phyloP scores from a whole-genome alignment of 2,113 vertebrate genomes.

The Saimiri boliviensis region DNA sequence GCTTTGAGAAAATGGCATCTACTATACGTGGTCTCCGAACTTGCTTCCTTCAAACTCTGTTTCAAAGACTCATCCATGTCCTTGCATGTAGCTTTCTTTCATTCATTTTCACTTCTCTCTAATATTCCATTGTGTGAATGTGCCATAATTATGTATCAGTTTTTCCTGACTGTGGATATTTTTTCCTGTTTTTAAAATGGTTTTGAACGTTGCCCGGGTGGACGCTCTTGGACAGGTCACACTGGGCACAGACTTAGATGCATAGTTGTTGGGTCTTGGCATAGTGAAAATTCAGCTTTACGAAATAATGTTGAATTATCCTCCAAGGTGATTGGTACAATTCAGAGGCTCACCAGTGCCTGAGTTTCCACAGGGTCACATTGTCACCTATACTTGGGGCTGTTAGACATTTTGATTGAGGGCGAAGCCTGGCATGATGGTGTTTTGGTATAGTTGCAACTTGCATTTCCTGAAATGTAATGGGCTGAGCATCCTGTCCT shows the following conservation, averaged over 20 bases:
- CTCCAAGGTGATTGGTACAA: neutral
- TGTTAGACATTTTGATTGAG: neutral
- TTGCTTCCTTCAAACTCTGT: neutral
- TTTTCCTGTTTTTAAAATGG: neutral
- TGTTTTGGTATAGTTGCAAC: neutral
- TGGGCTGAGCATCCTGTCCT: neutral
- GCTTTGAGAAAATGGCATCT: neutral
- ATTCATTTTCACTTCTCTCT: neutral
- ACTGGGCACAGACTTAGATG: neutral
- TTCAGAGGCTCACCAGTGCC: accelerated
- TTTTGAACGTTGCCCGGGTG: neutral
- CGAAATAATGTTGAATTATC: neutral
- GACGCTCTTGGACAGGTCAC: neutral
- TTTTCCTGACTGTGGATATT: neutral
- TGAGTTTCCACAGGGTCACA: accelerated
- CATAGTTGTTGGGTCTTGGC: no score
- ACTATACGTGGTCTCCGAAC: accelerated
- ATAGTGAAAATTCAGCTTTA: neutral
- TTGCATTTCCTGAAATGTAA: neutral
- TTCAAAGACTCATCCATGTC: neutral
- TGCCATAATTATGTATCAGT: neutral
- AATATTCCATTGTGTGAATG: neutral
- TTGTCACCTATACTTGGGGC: neutral
- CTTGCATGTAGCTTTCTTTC: no score
- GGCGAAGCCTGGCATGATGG: accelerated